Conservation (phyloP, 1,140 invertebrate species). For the Agraylea sexmaculata region DNA sequence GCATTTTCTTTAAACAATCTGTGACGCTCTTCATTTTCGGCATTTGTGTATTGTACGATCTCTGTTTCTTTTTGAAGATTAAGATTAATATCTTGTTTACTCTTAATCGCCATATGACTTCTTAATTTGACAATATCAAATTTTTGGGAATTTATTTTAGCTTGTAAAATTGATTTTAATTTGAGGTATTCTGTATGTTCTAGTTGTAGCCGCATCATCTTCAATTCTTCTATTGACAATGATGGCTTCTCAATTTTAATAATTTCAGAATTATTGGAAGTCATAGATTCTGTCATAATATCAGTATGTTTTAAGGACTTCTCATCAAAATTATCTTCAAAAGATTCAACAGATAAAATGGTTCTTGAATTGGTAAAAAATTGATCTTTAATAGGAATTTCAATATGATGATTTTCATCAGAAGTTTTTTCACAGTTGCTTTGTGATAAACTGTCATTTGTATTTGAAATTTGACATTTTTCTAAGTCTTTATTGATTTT, state of each 20-base stretch:
- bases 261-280: slow-evolving; percentile 17
- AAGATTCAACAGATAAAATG: slow-evolving; percentile 25
- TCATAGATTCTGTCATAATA: slow-evolving; percentile 19
- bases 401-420: slow-evolving; percentile 7
- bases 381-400: not conserved
- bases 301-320: slow-evolving; percentile 25
- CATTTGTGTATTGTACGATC: slow-evolving; percentile 33
- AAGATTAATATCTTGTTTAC: slow-evolving; percentile 35
- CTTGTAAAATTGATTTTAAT: slow-evolving; percentile 49
- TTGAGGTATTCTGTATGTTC: slow-evolving; percentile 56
- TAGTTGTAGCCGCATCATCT: slow-evolving; percentile 46
- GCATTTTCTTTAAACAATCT: slow-evolving; percentile 51
- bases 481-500: slow-evolving; percentile 5
- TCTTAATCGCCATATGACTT: slow-evolving; percentile 39
- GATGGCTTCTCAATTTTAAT: slow-evolving; percentile 33
- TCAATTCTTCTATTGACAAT: slow-evolving; percentile 41
- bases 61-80: slow-evolving; percentile 36
- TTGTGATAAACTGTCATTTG: slow-evolving; percentile 9
- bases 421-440: slow-evolving; percentile 7
- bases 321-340: slow-evolving; percentile 38
- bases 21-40: slow-evolving; percentile 35
- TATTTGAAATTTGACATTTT: slow-evolving; percentile 13
- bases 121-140: slow-evolving; percentile 54
- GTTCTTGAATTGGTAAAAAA: not conserved
- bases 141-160: slow-evolving; percentile 51